Evolutionary conservation across 2,113 vertebrate genomes (phyloP).

Genomic region (Morone saxatilis): DNA sequence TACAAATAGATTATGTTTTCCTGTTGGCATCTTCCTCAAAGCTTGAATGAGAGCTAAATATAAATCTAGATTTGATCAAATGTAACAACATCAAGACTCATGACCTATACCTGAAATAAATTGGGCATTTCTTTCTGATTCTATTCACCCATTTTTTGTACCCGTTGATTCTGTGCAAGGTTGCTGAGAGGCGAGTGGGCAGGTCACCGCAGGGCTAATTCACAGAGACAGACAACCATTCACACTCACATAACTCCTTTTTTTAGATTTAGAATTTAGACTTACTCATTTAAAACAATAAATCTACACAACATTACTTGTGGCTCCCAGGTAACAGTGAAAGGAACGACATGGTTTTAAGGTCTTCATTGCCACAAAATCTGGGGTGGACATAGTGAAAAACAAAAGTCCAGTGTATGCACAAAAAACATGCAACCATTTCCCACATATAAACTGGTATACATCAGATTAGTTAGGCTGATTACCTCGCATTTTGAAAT

Average conservation of each 20-base stretch:
- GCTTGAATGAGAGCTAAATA: not conserved
- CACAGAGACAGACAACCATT: too few relatives aligned
- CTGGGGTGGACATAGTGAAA: not conserved
- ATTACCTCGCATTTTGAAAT: too few relatives aligned
- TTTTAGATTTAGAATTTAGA: too few relatives aligned
- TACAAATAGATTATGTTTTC: not conserved
- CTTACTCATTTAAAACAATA: too few relatives aligned
- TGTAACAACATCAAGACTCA: not conserved
- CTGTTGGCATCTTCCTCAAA: not conserved
- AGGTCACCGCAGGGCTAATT: not conserved
- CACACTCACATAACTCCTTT: too few relatives aligned
- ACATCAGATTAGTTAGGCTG: too few relatives aligned
- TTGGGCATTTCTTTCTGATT: not conserved
- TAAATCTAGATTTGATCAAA: not conserved
- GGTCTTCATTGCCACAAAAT: not conserved
- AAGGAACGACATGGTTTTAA: not conserved
- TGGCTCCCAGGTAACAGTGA: too few relatives aligned
- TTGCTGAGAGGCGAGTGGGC: not conserved
- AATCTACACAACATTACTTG: too few relatives aligned
- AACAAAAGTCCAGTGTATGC: not conserved
- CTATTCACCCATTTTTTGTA: not conserved
- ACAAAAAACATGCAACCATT: not conserved
- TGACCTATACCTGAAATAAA: conserved; percentile 11
- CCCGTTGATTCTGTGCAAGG: not conserved
- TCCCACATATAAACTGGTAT: not conserved